These are phyloP conservation scores for Sebastes hopkinsi DNA, from an alignment of 2,797 vertebrate species.

Conservation along the genomic window DNA sequence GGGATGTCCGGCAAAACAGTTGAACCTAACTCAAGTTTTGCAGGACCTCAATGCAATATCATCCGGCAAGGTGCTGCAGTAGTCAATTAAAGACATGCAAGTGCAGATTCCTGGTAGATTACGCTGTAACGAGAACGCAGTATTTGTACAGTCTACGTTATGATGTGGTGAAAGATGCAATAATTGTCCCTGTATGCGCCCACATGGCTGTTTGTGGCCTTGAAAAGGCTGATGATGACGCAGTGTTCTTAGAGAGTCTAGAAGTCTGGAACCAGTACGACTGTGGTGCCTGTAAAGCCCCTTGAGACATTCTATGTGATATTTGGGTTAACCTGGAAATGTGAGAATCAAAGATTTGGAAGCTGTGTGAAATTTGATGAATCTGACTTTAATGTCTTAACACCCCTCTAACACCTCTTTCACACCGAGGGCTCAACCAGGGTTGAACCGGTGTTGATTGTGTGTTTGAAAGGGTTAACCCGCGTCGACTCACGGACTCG, in stretches of 20 bases:
- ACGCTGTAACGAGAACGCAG: not conserved
- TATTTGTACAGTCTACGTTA: accelerated
- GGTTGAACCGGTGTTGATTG: too few species aligned
- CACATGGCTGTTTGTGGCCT: not conserved
- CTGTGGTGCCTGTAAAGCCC: not conserved
- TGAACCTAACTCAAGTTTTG: not conserved
- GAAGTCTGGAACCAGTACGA: not conserved
- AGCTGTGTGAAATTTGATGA: not conserved
- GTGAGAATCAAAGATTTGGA: not conserved
- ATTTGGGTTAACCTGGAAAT: not conserved
- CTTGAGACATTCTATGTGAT: not conserved
- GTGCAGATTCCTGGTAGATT: not conserved
- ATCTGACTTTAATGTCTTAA: not conserved
- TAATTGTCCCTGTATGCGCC: not conserved
- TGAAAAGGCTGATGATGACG: not conserved
- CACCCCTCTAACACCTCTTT: too few species aligned
- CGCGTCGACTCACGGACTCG: accelerated
- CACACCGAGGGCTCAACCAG: too few species aligned
- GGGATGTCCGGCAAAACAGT: not conserved
- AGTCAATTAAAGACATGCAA: not conserved
- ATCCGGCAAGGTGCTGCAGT: not conserved
- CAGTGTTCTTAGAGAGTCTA: not conserved
- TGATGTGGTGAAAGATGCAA: not conserved
- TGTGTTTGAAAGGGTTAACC: too few species aligned
- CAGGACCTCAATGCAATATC: not conserved